phyloP scores from a whole-genome alignment of 2,888 invertebrate species.

The Clepsis dumicolana region DNA sequence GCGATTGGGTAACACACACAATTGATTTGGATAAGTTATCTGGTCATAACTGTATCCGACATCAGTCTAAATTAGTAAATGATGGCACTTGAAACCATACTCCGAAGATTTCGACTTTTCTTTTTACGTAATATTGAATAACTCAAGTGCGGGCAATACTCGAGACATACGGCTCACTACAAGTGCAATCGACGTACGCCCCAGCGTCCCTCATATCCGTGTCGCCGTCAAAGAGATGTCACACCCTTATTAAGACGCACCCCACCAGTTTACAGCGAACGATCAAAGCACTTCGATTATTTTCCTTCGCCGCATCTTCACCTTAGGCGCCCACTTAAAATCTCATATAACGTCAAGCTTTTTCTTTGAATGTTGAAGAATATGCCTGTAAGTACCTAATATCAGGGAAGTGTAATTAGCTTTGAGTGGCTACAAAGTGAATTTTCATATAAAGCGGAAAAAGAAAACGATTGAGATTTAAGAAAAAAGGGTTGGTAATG shows the following conservation, averaged over 20 bases:
- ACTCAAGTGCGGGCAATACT: background rate
- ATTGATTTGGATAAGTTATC: too few relatives aligned
- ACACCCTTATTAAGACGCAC: conserved; percentile 47
- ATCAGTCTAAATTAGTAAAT: background rate
- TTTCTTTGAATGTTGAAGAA: conserved; percentile 36
- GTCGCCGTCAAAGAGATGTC: conserved; percentile 52
- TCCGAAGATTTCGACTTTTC: background rate
- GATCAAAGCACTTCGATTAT: conserved; percentile 50
- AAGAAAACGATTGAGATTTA: background rate
- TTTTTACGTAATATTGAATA: background rate
- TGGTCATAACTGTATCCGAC: too few relatives aligned
- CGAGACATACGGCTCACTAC: conserved; percentile 19
- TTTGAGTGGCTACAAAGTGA: conserved; percentile 11
- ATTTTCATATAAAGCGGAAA: background rate
- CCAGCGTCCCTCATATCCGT: conserved; percentile 50
- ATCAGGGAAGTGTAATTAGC: conserved; percentile 35
- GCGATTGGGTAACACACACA: too few relatives aligned
- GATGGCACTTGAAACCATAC: background rate
- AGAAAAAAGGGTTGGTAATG: background rate
- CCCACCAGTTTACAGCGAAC: conserved; percentile 44
- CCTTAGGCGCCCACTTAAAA: conserved; percentile 43
- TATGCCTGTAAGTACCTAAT: conserved; percentile 16
- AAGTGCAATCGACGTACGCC: conserved; percentile 50
- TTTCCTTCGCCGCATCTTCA: conserved; percentile 45
- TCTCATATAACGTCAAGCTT: conserved; percentile 39